These are phyloP conservation scores for Lineus longissimus DNA, from an alignment of 1,140 invertebrate species.

Conservation along the genomic window DNA sequence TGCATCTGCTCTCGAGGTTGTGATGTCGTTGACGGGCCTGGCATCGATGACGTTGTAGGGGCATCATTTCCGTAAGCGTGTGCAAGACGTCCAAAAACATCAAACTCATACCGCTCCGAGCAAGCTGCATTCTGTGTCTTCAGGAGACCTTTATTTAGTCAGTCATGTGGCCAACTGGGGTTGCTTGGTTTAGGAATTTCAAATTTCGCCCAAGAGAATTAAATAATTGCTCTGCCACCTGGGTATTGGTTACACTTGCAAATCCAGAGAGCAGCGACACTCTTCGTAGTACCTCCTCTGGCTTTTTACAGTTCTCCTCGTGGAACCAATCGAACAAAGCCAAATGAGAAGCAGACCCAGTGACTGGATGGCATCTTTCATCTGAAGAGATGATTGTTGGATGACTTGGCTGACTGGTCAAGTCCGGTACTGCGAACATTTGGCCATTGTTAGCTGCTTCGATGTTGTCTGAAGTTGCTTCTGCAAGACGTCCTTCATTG, in stretches of 20 bases:
- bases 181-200: neutral
- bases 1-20: too few relatives aligned
- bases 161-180: neutral
- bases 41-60: too few relatives aligned
- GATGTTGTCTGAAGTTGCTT: neutral
- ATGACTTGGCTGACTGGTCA: neutral
- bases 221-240: neutral
- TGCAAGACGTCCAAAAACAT: too few relatives aligned
- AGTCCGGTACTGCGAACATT: neutral
- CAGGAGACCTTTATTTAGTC: too few relatives aligned
- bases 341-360: neutral
- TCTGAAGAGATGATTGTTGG: neutral
- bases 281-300: neutral
- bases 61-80: too few relatives aligned
- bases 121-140: too few relatives aligned
- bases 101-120: too few relatives aligned
- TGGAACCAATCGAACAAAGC: slow-evolving; percentile 1
- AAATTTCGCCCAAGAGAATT: neutral
- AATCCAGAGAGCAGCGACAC: neutral
- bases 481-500: neutral
- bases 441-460: neutral
- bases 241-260: neutral
- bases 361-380: neutral
- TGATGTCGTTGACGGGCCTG: too few relatives aligned
- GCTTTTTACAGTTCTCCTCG: neutral